Evolutionary conservation across 2,113 vertebrate genomes (phyloP).

Genomic region (Phrynosoma platyrhinos): DNA sequence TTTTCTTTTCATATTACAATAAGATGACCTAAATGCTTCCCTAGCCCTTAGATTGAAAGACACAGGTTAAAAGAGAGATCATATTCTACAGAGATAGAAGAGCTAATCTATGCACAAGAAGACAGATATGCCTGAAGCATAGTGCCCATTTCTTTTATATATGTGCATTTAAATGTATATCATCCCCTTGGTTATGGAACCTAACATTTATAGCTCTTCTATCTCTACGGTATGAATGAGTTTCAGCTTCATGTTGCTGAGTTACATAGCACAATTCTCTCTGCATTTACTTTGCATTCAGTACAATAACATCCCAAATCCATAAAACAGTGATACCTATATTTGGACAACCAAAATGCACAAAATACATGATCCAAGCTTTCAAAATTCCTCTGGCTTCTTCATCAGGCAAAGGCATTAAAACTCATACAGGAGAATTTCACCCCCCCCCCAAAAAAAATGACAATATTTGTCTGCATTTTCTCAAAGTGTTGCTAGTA

Average conservation of each 20-base stretch:
- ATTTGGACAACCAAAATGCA: too few species aligned
- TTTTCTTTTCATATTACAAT: constrained; percentile 58
- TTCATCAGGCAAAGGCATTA: too few species aligned
- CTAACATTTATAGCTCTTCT: constrained; percentile 23
- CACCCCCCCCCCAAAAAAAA: too few species aligned
- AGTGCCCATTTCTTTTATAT: constrained; percentile 23
- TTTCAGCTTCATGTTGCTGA: neutral
- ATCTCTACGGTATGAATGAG: neutral
- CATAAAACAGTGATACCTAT: too few species aligned
- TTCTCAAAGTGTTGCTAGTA: too few species aligned
- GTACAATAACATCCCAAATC: too few species aligned
- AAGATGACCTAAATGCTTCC: constrained; percentile 33
- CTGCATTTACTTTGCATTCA: neutral
- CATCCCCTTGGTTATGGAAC: constrained; percentile 55
- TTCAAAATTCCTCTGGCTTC: too few species aligned
- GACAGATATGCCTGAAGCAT: constrained; percentile 49
- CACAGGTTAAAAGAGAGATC: constrained; percentile 38
- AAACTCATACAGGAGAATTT: too few species aligned
- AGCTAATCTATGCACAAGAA: constrained; percentile 57
- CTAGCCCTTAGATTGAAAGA: constrained; percentile 23
- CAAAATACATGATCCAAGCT: too few species aligned
- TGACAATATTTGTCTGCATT: too few species aligned
- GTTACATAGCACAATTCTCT: neutral
- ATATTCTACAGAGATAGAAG: constrained; percentile 51
- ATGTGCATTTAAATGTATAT: constrained; percentile 45